These are phyloP conservation scores for Suricata suricatta DNA, from an alignment of 2,113 vertebrate genomes.

Conservation along the genomic window DNA sequence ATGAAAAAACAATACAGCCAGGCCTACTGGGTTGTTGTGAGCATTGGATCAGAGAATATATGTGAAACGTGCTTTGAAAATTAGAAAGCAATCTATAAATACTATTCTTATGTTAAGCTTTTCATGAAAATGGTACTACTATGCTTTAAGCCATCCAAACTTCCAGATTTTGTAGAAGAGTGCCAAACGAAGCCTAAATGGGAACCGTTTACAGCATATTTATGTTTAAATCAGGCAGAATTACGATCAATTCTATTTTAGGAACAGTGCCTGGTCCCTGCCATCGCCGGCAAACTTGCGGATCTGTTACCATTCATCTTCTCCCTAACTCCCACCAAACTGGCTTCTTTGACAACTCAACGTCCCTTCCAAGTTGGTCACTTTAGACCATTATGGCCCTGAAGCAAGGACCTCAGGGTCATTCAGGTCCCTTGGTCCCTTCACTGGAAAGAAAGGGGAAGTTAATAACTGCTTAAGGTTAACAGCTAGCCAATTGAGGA, in stretches of 20 bases:
- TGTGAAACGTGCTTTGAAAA: neutral
- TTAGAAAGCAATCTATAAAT: neutral
- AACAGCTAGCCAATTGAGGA: neutral
- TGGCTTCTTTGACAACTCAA: neutral
- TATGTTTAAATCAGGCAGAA: constrained; percentile 18
- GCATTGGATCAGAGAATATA: constrained; percentile 17
- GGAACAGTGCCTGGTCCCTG: neutral
- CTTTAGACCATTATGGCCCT: neutral
- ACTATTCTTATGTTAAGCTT: neutral
- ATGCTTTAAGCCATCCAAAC: neutral
- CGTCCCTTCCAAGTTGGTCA: neutral
- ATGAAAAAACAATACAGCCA: constrained; percentile 7
- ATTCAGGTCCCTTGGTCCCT: neutral
- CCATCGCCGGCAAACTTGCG: neutral
- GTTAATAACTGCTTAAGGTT: neutral
- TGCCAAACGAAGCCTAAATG: neutral
- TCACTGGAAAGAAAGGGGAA: neutral
- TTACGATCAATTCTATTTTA: constrained; percentile 12
- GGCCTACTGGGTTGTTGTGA: neutral
- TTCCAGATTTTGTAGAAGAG: constrained; percentile 25
- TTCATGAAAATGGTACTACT: neutral
- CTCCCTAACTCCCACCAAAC: neutral
- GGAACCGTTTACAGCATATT: neutral
- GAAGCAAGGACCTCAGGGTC: neutral
- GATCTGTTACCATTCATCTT: neutral